Evolutionary conservation across 2,113 vertebrate genomes (phyloP), one percentile per base, ranked within the genome.

Genomic region (Dipodomys merriami): DNA sequence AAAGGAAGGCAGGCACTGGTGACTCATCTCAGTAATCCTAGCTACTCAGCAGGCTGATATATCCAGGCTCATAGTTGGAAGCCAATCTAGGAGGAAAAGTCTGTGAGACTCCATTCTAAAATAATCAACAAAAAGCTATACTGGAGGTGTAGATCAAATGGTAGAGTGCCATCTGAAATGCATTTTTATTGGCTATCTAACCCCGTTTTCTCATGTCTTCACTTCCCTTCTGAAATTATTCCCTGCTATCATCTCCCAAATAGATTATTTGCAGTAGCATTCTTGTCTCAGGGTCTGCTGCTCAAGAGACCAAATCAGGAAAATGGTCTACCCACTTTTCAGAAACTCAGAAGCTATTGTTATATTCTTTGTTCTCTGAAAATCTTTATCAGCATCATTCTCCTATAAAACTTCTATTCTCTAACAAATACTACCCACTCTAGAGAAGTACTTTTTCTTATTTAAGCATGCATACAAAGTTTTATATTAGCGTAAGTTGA

Each of bases 291-390:
- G 35, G 19, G 33, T 91, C 77, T 81, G 23, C 68, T 88, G 30
- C 64, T 80, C 1, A 19, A 19, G n/a, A 25, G 84, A 77, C 12
- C 68, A 71, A 88, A 53, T 60, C 68, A 87, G 16, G 13, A 77
- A 92, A 91, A 93, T 29, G 39, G 5, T 20, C 18, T 20, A 44
- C 64, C 19, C 35, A 69, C 22, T 27, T 15, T 53, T 13, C 76
- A 94, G 80, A 91, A 91, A 74, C 22, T 83, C 39, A 86, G 67
- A 86, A 93, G 65, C 2, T 13, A 29, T 85, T 88, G 82, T 79
- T 67, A 79, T n/a, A 79, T 83, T 83, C 20, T 85, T 69, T 72
- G 16, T 86, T 94, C 65, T 92, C 25, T 85, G 23, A 87, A 15
- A 49, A 65, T 0, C 2, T 88, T 77, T 73, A 72, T 72, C 25